A percentile compares a stretch with the other conserved stretches of the same genome.
Evolutionary conservation across 2,113 vertebrate species (phyloP).

Genomic region (Burhinus oedicnemus): DNA sequence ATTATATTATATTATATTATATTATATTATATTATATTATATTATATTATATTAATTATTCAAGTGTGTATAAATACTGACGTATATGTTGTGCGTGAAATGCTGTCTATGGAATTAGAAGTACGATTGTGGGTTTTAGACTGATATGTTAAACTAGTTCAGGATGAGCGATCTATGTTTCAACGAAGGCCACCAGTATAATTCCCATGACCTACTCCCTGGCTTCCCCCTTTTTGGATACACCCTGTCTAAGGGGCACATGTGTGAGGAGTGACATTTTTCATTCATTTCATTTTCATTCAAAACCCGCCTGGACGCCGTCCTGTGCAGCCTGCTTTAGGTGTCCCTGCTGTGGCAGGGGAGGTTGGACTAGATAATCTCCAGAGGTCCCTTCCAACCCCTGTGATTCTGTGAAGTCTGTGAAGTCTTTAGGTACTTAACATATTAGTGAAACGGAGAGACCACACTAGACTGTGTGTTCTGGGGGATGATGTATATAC

Average conservation of each 20-base stretch:
- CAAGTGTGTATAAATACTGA: background rate
- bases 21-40: too few relatives aligned
- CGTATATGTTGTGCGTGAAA: background rate
- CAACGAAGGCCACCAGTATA: background rate
- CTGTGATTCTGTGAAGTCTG: too few relatives aligned
- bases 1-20: too few relatives aligned
- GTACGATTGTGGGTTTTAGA: background rate
- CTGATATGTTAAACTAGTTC: background rate
- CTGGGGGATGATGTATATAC: rapidly evolving
- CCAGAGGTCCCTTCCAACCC: too few relatives aligned
- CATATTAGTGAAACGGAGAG: background rate
- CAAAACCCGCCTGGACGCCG: too few relatives aligned
- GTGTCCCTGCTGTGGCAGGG: too few relatives aligned
- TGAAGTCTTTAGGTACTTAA: background rate
- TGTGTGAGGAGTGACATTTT: too few relatives aligned
- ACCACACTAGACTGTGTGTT: background rate
- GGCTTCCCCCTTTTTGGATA: background rate
- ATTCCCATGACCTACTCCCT: background rate
- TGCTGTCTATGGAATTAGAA: background rate
- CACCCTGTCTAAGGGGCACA: background rate
- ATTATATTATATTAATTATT: too few relatives aligned
- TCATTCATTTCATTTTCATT: too few relatives aligned
- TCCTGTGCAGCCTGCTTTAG: too few relatives aligned
- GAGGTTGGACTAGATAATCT: too few relatives aligned
- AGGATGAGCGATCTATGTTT: background rate